Evolutionary conservation across 1,140 invertebrate genomes (phyloP).

Genomic region (Polyergus mexicanus): DNA sequence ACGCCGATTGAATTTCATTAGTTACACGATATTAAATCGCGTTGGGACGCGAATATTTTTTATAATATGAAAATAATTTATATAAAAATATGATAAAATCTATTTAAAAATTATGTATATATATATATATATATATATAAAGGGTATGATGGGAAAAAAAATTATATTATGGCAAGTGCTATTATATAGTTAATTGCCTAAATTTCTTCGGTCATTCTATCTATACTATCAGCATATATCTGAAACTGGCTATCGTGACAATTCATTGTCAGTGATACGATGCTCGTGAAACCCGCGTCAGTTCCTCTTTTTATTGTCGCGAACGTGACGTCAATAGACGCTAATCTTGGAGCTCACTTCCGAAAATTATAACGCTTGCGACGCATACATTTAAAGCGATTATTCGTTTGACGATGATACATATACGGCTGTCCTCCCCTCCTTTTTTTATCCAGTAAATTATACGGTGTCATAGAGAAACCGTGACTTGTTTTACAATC

Average conservation of each 20-base stretch:
- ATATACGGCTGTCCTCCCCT: background rate
- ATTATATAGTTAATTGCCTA: background rate
- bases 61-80: background rate
- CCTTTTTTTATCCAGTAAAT: background rate
- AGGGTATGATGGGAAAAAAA: background rate
- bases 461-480: background rate
- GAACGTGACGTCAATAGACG: slow-evolving; percentile 71
- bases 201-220: background rate
- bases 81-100: background rate
- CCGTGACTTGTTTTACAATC: background rate
- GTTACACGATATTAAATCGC: background rate
- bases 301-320: slow-evolving; percentile 73
- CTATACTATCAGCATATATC: background rate
- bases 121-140: too few relatives aligned
- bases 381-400: slow-evolving; percentile 59
- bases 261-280: slow-evolving; percentile 59
- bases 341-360: slow-evolving; percentile 72
- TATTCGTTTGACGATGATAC: slow-evolving; percentile 68
- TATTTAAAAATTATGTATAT: background rate
- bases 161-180: background rate
- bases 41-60: slow-evolving; percentile 4
- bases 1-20: slow-evolving; percentile 19
- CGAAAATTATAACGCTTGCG: slow-evolving; percentile 69
- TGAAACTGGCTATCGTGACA: slow-evolving; percentile 52
- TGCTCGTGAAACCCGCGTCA: slow-evolving; percentile 34